A percentile compares a stretch with the other conserved stretches of the same genome.
phyloP scores from a whole-genome alignment of 2,797 vertebrate genomes.

The Alfaro cultratus region DNA sequence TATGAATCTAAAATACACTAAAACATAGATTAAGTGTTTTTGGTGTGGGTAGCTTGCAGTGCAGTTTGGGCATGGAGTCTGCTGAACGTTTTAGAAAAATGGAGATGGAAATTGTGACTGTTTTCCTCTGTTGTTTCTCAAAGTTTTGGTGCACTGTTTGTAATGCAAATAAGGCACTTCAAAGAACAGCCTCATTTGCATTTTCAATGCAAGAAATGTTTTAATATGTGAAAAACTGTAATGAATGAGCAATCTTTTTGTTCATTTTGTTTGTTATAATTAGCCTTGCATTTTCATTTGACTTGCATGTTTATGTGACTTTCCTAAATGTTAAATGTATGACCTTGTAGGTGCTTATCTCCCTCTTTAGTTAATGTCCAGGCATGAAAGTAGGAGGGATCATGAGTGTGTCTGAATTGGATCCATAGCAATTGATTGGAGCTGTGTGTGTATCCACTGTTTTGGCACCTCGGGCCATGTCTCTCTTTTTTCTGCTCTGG shows the following conservation, averaged over 20 bases:
- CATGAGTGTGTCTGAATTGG: conserved; percentile 64
- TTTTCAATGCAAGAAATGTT: conserved; percentile 84
- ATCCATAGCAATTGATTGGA: conserved; percentile 67
- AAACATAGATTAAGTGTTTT: not conserved
- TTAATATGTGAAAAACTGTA: conserved; percentile 70
- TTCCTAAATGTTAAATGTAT: conserved; percentile 47
- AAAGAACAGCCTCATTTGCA: conserved; percentile 87
- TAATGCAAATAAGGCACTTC: conserved; percentile 91
- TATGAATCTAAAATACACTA: conserved; percentile 28
- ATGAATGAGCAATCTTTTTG: conserved; percentile 68
- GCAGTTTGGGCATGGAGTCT: conserved; percentile 27
- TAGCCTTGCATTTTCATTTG: conserved; percentile 21
- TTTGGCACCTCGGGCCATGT: conserved; percentile 63
- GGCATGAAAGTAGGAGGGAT: conserved; percentile 47
- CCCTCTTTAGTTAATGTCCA: conserved; percentile 35
- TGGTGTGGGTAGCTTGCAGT: conserved; percentile 22
- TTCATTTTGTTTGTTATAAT: conserved; percentile 23
- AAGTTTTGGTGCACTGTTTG: conserved; percentile 82
- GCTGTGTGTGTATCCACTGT: conserved; percentile 66
- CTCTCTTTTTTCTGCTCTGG: conserved; percentile 47
- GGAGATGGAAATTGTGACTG: conserved; percentile 78
- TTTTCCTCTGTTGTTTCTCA: conserved; percentile 69
- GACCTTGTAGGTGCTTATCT: conserved; percentile 66
- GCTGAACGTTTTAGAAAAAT: conserved; percentile 64
- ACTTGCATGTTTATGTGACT: conserved; percentile 31